Evolutionary conservation across 2,113 vertebrate genomes (phyloP), one percentile per base, ranked within the genome.

Genomic region (Epinephelus moara): DNA sequence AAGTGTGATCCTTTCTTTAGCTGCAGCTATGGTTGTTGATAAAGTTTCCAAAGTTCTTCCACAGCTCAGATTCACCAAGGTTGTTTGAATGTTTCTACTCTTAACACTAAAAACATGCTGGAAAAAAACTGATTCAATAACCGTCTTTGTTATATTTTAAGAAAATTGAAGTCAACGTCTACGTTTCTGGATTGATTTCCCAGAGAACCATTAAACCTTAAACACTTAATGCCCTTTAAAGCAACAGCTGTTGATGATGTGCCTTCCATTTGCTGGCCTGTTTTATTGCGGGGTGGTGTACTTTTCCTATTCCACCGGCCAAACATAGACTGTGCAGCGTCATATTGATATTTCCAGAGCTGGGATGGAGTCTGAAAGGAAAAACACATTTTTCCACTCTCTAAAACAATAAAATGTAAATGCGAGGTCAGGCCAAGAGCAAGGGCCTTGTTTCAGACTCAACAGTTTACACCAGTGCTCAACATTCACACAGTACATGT

Each of bases 281-380:
- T 75, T 84, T 88, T 81, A 80, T 66, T 78, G 72, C 67, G 15
- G 86, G 85, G 85, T 63, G 90, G 77, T 86, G 89, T 47, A 80
- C 66, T 92, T 93, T 92, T 93, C 89, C 89, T 47, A 74, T 18
- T 82, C 47, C 23, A 19, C 23, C 11, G 27, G 86, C 90, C 87
- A 90, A 85, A 82, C 27, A 77, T 17, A 62, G 78, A 71, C 85
- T 10, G 52, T 47, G 70, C 47, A 70, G 81, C 72, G 70, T 84
- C 87, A 85, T 86, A 89, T 87, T 85, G 88, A 91, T 91, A 82
- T 93, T 93, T 93, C 90, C 90, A 92, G 84, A 82, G 42, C 42
- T 45, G 42, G 42, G 42, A 12, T 45, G 42, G 42, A 45, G 78
- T 78, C 84, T 79, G 80, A 88, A 70, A 83, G 86, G 82, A 61